phyloP scores from a whole-genome alignment of 2,113 vertebrate species.

The Vulpes lagopus region DNA sequence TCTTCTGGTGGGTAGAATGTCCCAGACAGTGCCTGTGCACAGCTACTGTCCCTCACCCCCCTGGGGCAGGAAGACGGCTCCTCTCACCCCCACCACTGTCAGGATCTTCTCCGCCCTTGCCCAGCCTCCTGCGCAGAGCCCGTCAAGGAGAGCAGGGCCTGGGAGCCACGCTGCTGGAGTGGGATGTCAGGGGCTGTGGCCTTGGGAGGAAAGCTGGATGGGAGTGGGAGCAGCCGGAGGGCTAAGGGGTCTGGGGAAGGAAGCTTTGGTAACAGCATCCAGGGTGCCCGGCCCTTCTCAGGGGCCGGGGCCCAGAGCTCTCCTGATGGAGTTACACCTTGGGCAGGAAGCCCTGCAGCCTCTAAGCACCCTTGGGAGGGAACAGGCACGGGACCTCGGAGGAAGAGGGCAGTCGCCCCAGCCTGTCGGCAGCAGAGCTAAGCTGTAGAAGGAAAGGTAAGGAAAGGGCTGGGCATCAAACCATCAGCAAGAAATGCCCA shows the following conservation, averaged over 20 bases:
- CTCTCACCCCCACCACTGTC: neutral
- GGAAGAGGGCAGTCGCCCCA: neutral
- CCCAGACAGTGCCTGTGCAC: neutral
- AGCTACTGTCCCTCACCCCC: neutral
- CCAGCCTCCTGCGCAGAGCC: neutral
- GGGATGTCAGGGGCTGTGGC: neutral
- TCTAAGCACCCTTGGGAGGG: neutral
- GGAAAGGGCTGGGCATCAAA: neutral
- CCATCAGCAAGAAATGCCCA: neutral
- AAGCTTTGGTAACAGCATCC: neutral
- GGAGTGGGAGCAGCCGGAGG: neutral
- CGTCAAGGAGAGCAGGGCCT: neutral
- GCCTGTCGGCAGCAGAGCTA: neutral
- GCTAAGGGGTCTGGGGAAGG: neutral
- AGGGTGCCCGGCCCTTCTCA: neutral
- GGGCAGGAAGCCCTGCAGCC: neutral
- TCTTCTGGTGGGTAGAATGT: neutral
- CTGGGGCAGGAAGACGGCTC: neutral
- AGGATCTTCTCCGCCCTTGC: neutral
- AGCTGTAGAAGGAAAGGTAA: neutral
- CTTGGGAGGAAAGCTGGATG: neutral
- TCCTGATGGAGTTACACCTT: neutral
- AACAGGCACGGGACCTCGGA: no score
- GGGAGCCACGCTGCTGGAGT: neutral
- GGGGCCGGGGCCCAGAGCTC: neutral